Conservation (phyloP, 2,888 invertebrate genomes). For the Drymonia ruficornis region DNA sequence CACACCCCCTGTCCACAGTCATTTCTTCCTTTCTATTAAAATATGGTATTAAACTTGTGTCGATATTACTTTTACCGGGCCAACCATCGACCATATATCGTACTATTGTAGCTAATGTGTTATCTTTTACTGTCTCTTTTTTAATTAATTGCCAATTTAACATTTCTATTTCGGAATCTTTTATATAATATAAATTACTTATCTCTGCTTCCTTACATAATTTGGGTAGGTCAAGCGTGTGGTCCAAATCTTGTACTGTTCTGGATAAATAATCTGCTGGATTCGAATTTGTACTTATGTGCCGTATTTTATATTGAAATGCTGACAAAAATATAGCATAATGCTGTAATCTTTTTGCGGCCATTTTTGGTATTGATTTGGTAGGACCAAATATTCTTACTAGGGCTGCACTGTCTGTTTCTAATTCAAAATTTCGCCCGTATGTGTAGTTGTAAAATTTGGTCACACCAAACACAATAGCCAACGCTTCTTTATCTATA, state of each 20-base stretch:
- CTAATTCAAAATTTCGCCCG: neutral
- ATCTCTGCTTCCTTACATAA: neutral
- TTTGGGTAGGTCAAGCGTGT: neutral
- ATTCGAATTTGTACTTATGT: neutral
- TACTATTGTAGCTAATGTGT: neutral
- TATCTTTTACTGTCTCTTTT: neutral
- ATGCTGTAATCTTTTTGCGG: neutral
- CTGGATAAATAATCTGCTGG: conserved; percentile 1
- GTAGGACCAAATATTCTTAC: neutral
- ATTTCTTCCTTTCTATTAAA: neutral
- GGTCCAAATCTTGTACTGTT: neutral
- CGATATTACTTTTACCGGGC: neutral
- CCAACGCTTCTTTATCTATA: neutral
- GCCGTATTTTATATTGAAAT: neutral
- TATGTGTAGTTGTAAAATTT: conserved; percentile 1
- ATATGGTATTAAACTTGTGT: neutral
- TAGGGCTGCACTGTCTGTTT: neutral
- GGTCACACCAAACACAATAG: neutral
- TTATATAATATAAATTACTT: neutral
- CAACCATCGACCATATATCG: neutral
- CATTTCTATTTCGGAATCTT: neutral
- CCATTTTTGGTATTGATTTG: neutral
- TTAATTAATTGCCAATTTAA: neutral
- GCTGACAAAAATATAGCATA: conserved; percentile 2
- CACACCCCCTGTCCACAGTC: neutral